Conservation (phyloP, 2,113 vertebrate species). For the Alces alces region DNA sequence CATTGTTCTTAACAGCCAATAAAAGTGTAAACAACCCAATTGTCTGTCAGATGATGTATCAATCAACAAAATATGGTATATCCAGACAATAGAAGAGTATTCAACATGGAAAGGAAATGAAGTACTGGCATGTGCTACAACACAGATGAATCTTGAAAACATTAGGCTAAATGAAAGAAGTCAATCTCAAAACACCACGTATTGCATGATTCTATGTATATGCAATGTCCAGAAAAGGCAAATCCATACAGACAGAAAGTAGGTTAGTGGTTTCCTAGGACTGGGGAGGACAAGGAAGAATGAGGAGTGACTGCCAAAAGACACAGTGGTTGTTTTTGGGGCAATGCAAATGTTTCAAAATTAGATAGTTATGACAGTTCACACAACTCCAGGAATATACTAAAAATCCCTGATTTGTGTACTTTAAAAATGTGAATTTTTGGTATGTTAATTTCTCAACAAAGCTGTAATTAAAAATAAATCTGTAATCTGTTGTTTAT, state of each 20-base stretch:
- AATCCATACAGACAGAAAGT: neutral
- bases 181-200: neutral
- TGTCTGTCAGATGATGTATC: neutral
- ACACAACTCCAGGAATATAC: neutral
- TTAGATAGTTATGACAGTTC: neutral
- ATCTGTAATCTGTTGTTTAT: neutral
- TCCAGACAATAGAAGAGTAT: neutral
- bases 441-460: neutral
- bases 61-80: neutral
- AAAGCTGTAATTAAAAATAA: neutral
- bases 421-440: neutral
- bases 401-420: neutral
- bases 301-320: neutral
- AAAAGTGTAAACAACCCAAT: neutral
- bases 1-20: neutral
- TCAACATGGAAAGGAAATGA: neutral
- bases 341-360: neutral
- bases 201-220: neutral
- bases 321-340: neutral
- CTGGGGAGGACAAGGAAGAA: neutral
- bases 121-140: neutral
- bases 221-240: neutral
- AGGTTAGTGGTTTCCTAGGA: neutral
- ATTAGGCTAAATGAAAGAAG: conserved; percentile 1
- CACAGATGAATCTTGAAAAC: neutral